Evolutionary conservation across 2,797 vertebrate genomes (phyloP), one percentile per base, ranked within the genome.

Genomic region (Discoglossus pictus): DNA sequence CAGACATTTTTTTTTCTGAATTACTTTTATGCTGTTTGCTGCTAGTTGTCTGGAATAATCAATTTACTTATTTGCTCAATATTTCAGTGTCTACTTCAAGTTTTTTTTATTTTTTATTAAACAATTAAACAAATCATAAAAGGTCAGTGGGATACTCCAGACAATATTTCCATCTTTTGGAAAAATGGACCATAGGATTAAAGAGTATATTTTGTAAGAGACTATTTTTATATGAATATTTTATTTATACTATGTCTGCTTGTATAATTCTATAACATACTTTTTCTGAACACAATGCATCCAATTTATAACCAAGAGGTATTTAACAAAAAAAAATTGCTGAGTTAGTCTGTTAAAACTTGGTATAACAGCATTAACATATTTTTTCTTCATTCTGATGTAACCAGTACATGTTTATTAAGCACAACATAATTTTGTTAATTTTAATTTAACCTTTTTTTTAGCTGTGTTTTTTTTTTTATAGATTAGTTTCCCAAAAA

Each of bases 211-310:
- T 98, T 96, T 95, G 86, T 93, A 90, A 96, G 83, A 98, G 92
- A 94, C 92, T 97, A 96, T 97, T 97, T 98, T 97, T 97, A 93
- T 97, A 96, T 93, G 89, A 89, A 88, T 92, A 91, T 92, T 92
- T 97, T 97, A 98, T 99, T 98, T 98, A 96, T 93, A 93, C 89
- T 84, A 88, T 68, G 73, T 86, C 82, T 87, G 79, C 84, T 84
- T 89, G 82, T 90, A 80, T 88, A 84, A 80, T 80, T 86, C 84
- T 78, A 73, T 79, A 76, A 88, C 80, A 79, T 82, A 74, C 78
- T 82, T 74, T 82, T 84, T 78, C 82, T 82, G 82, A 76, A 79
- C 73, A 76, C 84, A 75, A 61, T 78, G 74, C 80, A 74, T 84
- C 79, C 70, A 67, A 76, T 82, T 76, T 84, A 77, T 87, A 82